Percentiles rank a stretch among this genome's conserved stretches.
phyloP scores from a whole-genome alignment of 1,140 invertebrate genomes.

The Rhyacophila brunnea region DNA sequence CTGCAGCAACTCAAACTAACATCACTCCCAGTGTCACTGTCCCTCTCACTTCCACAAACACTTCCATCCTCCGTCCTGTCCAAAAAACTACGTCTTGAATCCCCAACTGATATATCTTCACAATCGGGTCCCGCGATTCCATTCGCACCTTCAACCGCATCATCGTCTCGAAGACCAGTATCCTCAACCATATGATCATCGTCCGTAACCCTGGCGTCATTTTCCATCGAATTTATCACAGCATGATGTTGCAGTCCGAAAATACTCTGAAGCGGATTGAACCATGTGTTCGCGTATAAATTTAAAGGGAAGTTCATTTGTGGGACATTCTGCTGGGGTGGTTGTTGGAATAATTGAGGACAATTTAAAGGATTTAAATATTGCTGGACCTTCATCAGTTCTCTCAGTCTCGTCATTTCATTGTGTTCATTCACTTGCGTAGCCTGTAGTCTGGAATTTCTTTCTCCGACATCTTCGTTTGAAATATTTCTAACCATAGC shows the following conservation, averaged over 20 bases:
- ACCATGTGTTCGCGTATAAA: slow-evolving; percentile 29
- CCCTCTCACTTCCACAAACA: slow-evolving; percentile 29
- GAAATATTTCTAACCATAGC: slow-evolving; percentile 11
- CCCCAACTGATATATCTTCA: slow-evolving; percentile 12
- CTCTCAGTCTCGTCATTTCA: slow-evolving; percentile 22
- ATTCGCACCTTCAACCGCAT: neutral
- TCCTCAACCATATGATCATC: slow-evolving; percentile 12
- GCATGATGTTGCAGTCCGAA: slow-evolving; percentile 13
- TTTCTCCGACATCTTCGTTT: neutral
- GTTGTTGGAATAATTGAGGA: slow-evolving; percentile 20
- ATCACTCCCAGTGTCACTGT: slow-evolving; percentile 30
- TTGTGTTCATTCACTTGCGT: slow-evolving; percentile 6
- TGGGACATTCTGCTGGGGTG: slow-evolving; percentile 11
- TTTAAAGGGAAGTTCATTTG: slow-evolving; percentile 26
- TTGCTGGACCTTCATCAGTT: slow-evolving; percentile 31
- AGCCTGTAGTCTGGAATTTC: slow-evolving; percentile 8
- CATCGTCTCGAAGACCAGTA: slow-evolving; percentile 10
- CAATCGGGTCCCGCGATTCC: slow-evolving; percentile 6
- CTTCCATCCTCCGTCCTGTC: slow-evolving; percentile 26
- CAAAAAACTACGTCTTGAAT: slow-evolving; percentile 7
- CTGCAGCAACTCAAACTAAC: slow-evolving; percentile 32
- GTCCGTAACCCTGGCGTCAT: neutral
- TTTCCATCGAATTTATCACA: slow-evolving; percentile 4
- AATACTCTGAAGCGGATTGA: slow-evolving; percentile 26
- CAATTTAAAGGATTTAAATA: slow-evolving; percentile 31